These are phyloP conservation scores for Rhizomys pruinosus DNA, from an alignment of 2,113 vertebrate genomes.

Conservation along the genomic window DNA sequence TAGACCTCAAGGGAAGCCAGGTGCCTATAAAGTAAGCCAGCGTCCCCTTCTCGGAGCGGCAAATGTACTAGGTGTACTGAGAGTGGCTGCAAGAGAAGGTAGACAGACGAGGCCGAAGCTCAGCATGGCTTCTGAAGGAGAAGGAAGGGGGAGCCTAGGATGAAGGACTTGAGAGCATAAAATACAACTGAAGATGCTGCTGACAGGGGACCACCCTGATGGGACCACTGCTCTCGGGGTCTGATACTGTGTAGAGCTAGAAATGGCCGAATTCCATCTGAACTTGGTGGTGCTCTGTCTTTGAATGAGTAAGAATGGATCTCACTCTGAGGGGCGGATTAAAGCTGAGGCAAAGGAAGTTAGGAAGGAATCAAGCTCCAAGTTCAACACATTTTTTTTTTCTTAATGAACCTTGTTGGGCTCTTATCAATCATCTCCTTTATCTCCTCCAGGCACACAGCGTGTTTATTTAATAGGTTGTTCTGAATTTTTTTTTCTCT, in stretches of 20 bases:
- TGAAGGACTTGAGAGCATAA: neutral
- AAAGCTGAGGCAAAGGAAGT: conserved; percentile 15
- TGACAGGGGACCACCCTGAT: no score
- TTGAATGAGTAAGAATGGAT: neutral
- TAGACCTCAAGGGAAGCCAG: neutral
- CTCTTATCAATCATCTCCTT: conserved; percentile 28
- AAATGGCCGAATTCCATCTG: neutral
- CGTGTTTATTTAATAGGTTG: conserved; percentile 30
- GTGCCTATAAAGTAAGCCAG: neutral
- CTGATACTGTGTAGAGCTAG: neutral
- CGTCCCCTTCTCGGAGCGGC: neutral
- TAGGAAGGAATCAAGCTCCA: conserved; percentile 20
- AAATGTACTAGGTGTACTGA: neutral
- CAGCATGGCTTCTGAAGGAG: neutral
- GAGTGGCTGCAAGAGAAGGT: neutral
- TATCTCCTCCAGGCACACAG: conserved; percentile 37
- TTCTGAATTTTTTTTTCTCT: conserved; percentile 34
- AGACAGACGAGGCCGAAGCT: neutral
- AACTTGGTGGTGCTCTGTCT: neutral
- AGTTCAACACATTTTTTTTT: neutral
- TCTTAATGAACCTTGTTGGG: conserved; percentile 39
- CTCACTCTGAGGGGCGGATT: neutral
- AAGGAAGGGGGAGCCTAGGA: neutral
- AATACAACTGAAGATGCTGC: neutral
- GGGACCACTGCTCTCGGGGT: neutral